Conservation (phyloP, 2,888 invertebrate species). For the Boloria euphrosyne region DNA sequence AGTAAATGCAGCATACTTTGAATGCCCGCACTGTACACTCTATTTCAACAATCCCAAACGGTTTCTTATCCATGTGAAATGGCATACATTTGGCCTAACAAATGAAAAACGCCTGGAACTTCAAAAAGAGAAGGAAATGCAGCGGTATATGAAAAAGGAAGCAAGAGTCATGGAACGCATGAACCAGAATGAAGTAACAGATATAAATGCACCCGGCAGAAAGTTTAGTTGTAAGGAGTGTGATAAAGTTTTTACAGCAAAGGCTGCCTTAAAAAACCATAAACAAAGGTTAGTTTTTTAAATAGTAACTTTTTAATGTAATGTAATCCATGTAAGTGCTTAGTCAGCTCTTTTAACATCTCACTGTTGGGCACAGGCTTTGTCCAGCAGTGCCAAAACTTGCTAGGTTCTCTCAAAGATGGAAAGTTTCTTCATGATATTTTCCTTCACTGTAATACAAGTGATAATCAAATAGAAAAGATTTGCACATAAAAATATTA, state of each 20-base stretch:
- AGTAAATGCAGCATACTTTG: constrained; percentile 49
- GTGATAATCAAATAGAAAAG: no score
- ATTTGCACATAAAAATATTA: no score
- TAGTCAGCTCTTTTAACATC: no score
- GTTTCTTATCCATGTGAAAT: constrained; percentile 70
- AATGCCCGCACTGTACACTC: constrained; percentile 64
- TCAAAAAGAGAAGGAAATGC: constrained; percentile 52
- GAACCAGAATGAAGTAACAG: constrained; percentile 45
- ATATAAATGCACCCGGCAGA: constrained; percentile 42
- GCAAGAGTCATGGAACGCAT: constrained; percentile 47
- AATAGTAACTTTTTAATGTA: background rate
- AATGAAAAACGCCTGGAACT: constrained; percentile 55
- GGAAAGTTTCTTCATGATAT: no score
- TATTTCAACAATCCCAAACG: constrained; percentile 66
- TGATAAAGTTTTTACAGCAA: constrained; percentile 59
- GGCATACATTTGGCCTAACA: constrained; percentile 69
- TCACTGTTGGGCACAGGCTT: no score
- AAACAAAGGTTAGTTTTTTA: constrained; percentile 55
- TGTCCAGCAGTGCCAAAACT: no score
- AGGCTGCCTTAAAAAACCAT: constrained; percentile 66
- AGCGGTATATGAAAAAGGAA: constrained; percentile 49
- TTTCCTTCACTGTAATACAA: no score
- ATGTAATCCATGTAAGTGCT: no score
- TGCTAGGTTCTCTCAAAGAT: no score
- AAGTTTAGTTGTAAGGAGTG: constrained; percentile 65